Conservation (phyloP, 2,888 invertebrate species). For the Gasteruption jaculator region DNA sequence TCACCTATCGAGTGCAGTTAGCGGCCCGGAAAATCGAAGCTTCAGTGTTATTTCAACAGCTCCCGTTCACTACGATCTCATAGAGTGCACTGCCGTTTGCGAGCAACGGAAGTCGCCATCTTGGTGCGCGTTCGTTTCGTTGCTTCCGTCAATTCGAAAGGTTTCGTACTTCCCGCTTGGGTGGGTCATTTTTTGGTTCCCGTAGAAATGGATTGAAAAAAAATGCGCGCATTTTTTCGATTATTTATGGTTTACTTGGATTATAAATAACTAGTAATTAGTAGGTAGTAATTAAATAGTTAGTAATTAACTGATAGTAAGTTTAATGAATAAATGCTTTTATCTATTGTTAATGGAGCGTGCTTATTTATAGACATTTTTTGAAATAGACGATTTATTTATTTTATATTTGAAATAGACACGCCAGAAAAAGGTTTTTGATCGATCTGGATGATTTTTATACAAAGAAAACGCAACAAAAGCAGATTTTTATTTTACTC, state of each 20-base stretch:
- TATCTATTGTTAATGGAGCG: too few species aligned
- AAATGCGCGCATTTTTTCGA: background rate
- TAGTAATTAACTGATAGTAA: too few species aligned
- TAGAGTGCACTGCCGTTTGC: slow-evolving; percentile 48
- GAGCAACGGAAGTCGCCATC: slow-evolving; percentile 46
- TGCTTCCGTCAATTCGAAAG: slow-evolving; percentile 21
- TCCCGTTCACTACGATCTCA: slow-evolving; percentile 49
- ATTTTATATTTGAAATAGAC: too few species aligned
- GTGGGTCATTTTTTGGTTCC: too few species aligned
- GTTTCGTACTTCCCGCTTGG: too few species aligned
- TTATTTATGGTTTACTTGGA: background rate
- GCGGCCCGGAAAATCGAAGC: slow-evolving; percentile 47
- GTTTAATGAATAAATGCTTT: too few species aligned
- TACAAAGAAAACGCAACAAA: too few species aligned
- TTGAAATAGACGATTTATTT: too few species aligned
- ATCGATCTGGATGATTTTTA: too few species aligned
- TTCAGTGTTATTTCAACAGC: slow-evolving; percentile 46
- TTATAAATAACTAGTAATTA: background rate
- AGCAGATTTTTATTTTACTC: too few species aligned
- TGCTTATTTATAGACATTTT: too few species aligned
- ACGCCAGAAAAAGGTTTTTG: too few species aligned
- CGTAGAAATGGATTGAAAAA: background rate
- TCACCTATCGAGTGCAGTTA: slow-evolving; percentile 47
- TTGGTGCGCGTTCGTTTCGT: slow-evolving; percentile 26
- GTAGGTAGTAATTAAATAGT: background rate